Base-by-base conservation (phyloP, 2,797 vertebrate species). In the Diplodus puntazzo region DNA sequence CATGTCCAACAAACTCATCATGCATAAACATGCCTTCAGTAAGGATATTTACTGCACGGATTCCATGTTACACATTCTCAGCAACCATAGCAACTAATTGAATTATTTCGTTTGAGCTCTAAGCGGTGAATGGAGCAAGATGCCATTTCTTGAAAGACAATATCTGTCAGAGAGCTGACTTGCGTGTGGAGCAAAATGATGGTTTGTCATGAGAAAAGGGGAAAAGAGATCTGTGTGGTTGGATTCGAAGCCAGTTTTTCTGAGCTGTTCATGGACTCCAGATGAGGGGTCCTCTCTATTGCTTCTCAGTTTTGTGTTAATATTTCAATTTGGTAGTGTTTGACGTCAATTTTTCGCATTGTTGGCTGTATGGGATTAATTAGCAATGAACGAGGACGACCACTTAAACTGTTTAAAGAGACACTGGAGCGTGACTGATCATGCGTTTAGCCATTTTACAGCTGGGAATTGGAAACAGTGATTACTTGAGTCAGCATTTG, bases 51-150 rank as follows among this genome's bases (percentile, higher is more conserved):
- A 67, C 73, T 79, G 83, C 83, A 76, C 82, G 83, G 27, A 81
- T 88, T 91, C 86, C 78, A 82, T 70, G 78, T 85, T 72, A 50
- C 86, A 88, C 86, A 84, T 90, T 81, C 79, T 86, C 82, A 81
- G 86, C 64, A 86, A 50, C 90, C 85, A 77, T 87, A 77, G 88
- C 70, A 88, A 79, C 89, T 89, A 91, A 93, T 89, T 87, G 81
- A 90, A 85, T 90, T 79, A 84, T 74, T 34, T 67, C 27, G 20
- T 77, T 80, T 72, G 79, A 77, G 84, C 78, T 86, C 21, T 55
- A 73, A 83, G 85, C 55, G 14, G 49, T 76, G 88, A 88, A 79
- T 71, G 73, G 71, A 75, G 78, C 63, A 84, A 81, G 27, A 87
- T 86, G 83, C 79, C 77, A 70, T 80, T 70, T 90, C 85, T 87